These are phyloP conservation scores for Drosophila testacea DNA, from an alignment of 2,888 invertebrate genomes.

Conservation along the genomic window DNA sequence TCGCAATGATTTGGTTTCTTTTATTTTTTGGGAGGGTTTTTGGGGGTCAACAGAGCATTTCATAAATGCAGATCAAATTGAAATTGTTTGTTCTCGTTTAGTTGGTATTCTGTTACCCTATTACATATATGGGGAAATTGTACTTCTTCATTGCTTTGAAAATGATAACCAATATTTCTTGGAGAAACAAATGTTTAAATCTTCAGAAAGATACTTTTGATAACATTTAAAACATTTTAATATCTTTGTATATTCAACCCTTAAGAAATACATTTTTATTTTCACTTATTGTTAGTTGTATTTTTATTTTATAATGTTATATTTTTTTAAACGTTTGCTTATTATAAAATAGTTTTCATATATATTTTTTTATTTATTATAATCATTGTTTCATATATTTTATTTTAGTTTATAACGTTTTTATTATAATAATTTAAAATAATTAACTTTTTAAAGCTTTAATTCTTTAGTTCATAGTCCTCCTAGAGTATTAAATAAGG, in stretches of 20 bases:
- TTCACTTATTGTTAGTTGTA: no score
- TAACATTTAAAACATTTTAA: no score
- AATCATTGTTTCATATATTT: background rate
- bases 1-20: slow-evolving; percentile 36
- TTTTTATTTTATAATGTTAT: no score
- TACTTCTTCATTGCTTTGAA: background rate
- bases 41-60: slow-evolving; percentile 41
- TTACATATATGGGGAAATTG: background rate
- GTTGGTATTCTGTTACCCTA: slow-evolving; percentile 1
- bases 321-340: no score
- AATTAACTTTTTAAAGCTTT: background rate
- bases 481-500: slow-evolving; percentile 24
- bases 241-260: no score
- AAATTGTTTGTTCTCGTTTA: slow-evolving; percentile 35
- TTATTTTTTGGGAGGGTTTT: background rate
- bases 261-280: no score
- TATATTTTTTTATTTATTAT: background rate
- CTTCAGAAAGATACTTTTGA: no score
- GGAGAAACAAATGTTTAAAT: no score
- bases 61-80: slow-evolving; percentile 58
- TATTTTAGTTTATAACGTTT: background rate
- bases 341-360: no score
- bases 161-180: background rate
- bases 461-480: background rate
- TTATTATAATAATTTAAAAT: background rate